These are phyloP conservation scores for Nomada ferruginata DNA, from an alignment of 2,888 invertebrate species.

Conservation along the genomic window DNA sequence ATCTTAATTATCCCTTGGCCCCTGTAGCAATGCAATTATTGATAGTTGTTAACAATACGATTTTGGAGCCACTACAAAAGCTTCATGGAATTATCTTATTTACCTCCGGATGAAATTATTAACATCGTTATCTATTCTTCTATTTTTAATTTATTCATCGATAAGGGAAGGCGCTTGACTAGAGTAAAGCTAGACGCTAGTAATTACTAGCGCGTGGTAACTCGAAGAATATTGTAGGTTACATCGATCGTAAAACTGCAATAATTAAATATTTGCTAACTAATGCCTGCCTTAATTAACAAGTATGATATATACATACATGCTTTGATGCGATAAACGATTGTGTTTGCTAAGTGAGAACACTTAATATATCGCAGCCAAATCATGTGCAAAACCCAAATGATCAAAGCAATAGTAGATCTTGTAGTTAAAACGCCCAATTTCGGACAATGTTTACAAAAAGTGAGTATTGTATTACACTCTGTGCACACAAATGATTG, in stretches of 20 bases:
- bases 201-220: background rate
- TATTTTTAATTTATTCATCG: background rate
- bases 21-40: background rate
- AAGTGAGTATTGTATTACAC: conserved; percentile 78
- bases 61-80: background rate
- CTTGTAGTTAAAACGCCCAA: conserved; percentile 79
- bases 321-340: background rate
- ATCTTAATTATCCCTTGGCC: background rate
- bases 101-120: background rate
- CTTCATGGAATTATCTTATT: background rate
- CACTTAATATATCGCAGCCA: background rate
- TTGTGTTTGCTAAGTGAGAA: background rate
- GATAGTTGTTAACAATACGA: background rate
- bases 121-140: background rate
- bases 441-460: conserved; percentile 84
- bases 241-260: background rate
- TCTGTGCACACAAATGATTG: background rate
- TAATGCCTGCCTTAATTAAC: background rate
- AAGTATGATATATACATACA: background rate
- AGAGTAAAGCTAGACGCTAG: too few species aligned
- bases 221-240: conserved; percentile 15
- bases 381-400: conserved; percentile 77
- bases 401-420: conserved; percentile 82
- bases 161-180: too few species aligned
- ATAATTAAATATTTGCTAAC: background rate